Evolutionary conservation across 2,113 vertebrate species (phyloP).

Genomic region (Ivindomyrus marchei): DNA sequence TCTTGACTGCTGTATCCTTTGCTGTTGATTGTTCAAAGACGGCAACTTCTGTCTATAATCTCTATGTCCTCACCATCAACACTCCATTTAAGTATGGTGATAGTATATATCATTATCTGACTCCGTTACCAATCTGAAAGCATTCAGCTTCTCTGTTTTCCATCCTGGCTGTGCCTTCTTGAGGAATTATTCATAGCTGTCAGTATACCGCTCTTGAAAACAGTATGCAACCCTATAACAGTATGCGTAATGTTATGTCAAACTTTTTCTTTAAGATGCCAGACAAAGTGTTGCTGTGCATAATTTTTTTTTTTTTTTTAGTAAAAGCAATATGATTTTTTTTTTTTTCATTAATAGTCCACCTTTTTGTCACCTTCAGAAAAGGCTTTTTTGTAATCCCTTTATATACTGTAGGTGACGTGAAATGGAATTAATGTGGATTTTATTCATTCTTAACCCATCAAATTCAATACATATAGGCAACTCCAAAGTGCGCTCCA

Average conservation of each 20-base stretch:
- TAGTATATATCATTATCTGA: not conserved
- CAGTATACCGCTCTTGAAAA: not conserved
- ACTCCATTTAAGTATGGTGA: not conserved
- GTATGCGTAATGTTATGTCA: not conserved
- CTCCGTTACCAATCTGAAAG: not conserved
- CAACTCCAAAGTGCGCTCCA: not conserved
- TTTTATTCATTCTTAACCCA: not conserved
- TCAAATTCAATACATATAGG: not conserved
- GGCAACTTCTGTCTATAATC: not conserved
- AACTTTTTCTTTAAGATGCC: not conserved
- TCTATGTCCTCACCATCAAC: not conserved
- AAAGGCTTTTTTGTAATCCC: not conserved
- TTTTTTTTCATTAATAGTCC: not conserved
- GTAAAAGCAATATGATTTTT: not conserved
- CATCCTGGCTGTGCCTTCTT: not conserved
- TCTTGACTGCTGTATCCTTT: not conserved
- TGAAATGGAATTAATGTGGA: not conserved
- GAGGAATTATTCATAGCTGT: not conserved
- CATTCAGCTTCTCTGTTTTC: not conserved
- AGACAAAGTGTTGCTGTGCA: not conserved
- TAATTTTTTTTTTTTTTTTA: not conserved
- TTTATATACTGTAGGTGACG: not conserved
- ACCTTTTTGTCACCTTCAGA: not conserved
- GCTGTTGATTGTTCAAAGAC: not conserved
- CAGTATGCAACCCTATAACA: not conserved